phyloP scores from a whole-genome alignment of 2,113 vertebrate species.

The Clarias macrocephalus region DNA sequence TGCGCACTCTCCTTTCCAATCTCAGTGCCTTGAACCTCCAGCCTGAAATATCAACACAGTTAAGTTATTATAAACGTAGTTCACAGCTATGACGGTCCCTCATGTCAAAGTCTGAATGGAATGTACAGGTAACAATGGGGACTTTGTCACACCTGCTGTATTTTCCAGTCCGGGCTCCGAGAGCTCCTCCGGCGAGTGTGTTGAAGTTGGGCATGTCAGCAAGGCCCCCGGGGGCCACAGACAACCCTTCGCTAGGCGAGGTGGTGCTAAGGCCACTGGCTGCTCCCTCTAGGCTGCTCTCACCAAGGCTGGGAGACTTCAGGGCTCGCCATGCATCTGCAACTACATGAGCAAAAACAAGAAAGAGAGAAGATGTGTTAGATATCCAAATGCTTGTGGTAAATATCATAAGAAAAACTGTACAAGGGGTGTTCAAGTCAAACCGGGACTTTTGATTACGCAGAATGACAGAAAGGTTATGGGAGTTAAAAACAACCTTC shows the following conservation, averaged over 20 bases:
- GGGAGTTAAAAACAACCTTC: too few relatives aligned
- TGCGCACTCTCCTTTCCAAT: slow-evolving; percentile 87
- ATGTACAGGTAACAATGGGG: background rate
- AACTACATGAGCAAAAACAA: slow-evolving; percentile 70
- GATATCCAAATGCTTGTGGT: background rate
- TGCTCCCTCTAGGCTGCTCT: slow-evolving; percentile 93
- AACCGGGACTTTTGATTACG: too few relatives aligned
- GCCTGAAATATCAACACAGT: slow-evolving; percentile 69
- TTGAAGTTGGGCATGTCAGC: slow-evolving; percentile 91
- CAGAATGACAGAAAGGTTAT: too few relatives aligned
- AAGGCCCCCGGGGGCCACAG: slow-evolving; percentile 85
- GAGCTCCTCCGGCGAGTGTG: slow-evolving; percentile 86
- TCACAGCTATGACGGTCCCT: background rate
- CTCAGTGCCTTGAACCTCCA: slow-evolving; percentile 90
- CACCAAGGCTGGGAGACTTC: slow-evolving; percentile 94
- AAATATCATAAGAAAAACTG: background rate
- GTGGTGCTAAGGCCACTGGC: slow-evolving; percentile 92
- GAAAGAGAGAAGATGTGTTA: background rate
- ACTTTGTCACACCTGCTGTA: slow-evolving; percentile 84
- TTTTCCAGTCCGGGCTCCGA: slow-evolving; percentile 84
- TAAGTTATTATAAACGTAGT: background rate
- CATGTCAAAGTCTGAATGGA: background rate
- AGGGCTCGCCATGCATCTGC: slow-evolving; percentile 96
- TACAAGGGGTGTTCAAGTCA: too few relatives aligned
- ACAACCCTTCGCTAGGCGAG: slow-evolving; percentile 86